Evolutionary conservation across 2,113 vertebrate species (phyloP).

Genomic region (Dascyllus trimaculatus): DNA sequence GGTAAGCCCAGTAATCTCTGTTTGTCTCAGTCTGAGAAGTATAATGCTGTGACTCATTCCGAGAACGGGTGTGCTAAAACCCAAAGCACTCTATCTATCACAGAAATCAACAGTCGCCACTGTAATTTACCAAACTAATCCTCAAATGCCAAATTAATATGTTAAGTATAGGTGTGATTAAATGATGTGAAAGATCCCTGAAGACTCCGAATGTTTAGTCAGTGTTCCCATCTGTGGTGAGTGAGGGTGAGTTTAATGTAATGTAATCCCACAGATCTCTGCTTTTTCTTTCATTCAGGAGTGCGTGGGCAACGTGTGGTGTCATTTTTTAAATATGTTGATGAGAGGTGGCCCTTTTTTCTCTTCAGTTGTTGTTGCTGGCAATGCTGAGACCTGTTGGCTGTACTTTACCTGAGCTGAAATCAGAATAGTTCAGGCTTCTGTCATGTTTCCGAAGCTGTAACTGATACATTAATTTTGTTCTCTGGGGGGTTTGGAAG

Average conservation of each 20-base stretch:
- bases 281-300: conserved; percentile 41
- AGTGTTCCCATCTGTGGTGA: conserved; percentile 50
- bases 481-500: too few relatives aligned
- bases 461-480: too few relatives aligned
- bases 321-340: conserved; percentile 1
- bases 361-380: conserved; percentile 26
- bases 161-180: conserved; percentile 74
- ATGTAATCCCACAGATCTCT: conserved; percentile 53
- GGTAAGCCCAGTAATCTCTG: conserved; percentile 78
- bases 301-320: conserved; percentile 38
- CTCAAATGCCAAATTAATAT: conserved; percentile 78
- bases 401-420: neutral
- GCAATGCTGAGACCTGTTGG: neutral
- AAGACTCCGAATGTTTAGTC: conserved; percentile 44
- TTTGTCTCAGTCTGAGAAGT: conserved; percentile 79
- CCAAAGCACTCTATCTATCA: conserved; percentile 69
- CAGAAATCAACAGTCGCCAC: conserved; percentile 64
- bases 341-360: conserved; percentile 25
- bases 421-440: neutral
- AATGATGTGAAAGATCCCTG: conserved; percentile 58
- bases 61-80: conserved; percentile 63
- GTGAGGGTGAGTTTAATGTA: conserved; percentile 49
- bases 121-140: conserved; percentile 69
- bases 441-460: neutral
- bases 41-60: conserved; percentile 78